These are phyloP conservation scores for Anoura caudifer DNA, from an alignment of 2,113 vertebrate genomes.

Conservation along the genomic window DNA sequence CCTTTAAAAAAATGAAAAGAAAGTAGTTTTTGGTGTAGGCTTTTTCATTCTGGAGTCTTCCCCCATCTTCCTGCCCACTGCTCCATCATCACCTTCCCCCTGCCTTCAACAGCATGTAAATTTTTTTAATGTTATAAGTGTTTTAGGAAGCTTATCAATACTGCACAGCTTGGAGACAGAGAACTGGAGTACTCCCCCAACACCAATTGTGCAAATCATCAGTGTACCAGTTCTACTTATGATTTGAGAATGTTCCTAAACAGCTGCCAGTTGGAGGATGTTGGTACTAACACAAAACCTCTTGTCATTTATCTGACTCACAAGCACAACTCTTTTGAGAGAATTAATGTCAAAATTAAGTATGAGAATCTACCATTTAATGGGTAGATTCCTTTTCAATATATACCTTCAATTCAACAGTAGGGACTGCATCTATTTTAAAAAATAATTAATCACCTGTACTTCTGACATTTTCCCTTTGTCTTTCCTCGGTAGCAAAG, in stretches of 20 bases:
- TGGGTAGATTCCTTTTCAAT: conserved; percentile 57
- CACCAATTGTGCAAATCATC: conserved; percentile 40
- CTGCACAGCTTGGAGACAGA: conserved; percentile 57
- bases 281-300: conserved; percentile 76
- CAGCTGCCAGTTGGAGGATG: conserved; percentile 65
- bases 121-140: conserved; percentile 57
- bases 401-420: conserved; percentile 69
- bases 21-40: conserved; percentile 13
- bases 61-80: background rate
- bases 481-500: conserved; percentile 62
- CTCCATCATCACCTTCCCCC: background rate
- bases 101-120: background rate
- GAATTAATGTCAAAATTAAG: conserved; percentile 78
- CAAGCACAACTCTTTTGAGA: conserved; percentile 79
- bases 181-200: conserved; percentile 38
- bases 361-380: conserved; percentile 76
- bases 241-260: conserved; percentile 71
- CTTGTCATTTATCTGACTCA: conserved; percentile 76
- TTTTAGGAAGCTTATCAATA: conserved; percentile 66
- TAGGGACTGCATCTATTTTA: conserved; percentile 65
- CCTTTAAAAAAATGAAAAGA: background rate
- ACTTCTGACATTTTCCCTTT: conserved; percentile 74
- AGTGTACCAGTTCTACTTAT: conserved; percentile 62
- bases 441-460: conserved; percentile 72
- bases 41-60: conserved; percentile 11